Conservation (phyloP, 2,888 invertebrate genomes). For the Cryptus armator region DNA sequence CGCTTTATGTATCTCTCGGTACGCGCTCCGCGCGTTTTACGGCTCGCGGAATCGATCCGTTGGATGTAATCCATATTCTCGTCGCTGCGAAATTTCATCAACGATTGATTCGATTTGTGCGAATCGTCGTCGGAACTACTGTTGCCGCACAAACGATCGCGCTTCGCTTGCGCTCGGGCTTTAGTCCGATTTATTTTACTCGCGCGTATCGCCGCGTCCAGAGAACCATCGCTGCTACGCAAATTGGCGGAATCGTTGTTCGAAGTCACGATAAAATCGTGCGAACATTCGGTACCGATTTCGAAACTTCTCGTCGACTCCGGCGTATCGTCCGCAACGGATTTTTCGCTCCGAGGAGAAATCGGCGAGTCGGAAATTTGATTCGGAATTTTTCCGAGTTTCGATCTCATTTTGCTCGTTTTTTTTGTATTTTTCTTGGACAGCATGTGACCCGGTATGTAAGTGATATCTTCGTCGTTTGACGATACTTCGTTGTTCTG, state of each 20-base stretch:
- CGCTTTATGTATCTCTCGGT: constrained; percentile 93
- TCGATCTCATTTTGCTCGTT: constrained; percentile 60
- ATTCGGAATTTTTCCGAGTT: constrained; percentile 27
- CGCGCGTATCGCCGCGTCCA: constrained; percentile 84
- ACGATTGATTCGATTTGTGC: constrained; percentile 87
- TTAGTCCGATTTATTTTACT: constrained; percentile 87
- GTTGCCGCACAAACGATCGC: constrained; percentile 87
- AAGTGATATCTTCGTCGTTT: constrained; percentile 85
- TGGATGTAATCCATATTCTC: constrained; percentile 88
- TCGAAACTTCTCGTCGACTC: not conserved
- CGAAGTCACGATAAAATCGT: constrained; percentile 13
- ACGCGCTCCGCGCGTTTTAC: constrained; percentile 90
- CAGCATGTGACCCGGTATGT: constrained; percentile 71
- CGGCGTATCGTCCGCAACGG: not conserved
- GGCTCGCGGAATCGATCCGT: constrained; percentile 87
- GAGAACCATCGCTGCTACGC: constrained; percentile 84
- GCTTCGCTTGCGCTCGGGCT: constrained; percentile 89
- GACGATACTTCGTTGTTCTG: constrained; percentile 88
- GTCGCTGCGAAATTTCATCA: constrained; percentile 89
- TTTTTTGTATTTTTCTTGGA: constrained; percentile 57
- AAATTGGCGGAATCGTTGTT: constrained; percentile 74
- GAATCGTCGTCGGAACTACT: constrained; percentile 90
- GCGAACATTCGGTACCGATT: constrained; percentile 16
- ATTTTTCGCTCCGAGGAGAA: not conserved
- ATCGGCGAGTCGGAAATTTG: not conserved